phyloP scores from a whole-genome alignment of 1,140 invertebrate genomes.

The Calliphora vicina region DNA sequence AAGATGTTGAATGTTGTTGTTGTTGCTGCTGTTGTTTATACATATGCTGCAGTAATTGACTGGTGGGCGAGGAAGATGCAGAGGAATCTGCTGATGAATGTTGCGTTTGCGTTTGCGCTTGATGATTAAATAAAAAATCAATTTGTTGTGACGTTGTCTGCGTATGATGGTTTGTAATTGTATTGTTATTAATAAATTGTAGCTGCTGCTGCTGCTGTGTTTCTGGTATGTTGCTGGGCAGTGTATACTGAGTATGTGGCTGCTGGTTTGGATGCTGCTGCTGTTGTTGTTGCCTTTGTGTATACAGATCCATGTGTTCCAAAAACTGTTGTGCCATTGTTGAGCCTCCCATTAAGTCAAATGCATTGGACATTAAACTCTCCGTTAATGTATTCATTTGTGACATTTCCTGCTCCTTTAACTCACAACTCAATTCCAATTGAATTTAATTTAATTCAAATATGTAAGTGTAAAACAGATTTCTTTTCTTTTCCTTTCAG shows the following conservation, averaged over 20 bases:
- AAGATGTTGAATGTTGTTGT: slow-evolving; percentile 39
- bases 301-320: slow-evolving; percentile 48
- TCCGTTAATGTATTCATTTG: slow-evolving; percentile 40
- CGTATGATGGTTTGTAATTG: neutral
- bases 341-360: slow-evolving; percentile 44
- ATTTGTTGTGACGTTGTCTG: slow-evolving; percentile 41
- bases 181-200: slow-evolving; percentile 21
- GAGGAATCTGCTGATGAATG: slow-evolving; percentile 1
- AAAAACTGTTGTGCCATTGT: slow-evolving; percentile 50
- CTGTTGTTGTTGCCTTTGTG: slow-evolving; percentile 39
- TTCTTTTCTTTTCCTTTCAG: neutral
- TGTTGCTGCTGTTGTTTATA: slow-evolving; percentile 41
- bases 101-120: slow-evolving; percentile 18
- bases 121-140: slow-evolving; percentile 28
- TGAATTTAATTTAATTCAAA: neutral
- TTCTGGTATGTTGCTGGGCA: slow-evolving; percentile 42
- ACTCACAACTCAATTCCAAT: neutral
- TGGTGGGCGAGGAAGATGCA: slow-evolving; percentile 14
- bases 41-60: slow-evolving; percentile 14
- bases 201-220: slow-evolving; percentile 39
- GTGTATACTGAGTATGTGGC: neutral
- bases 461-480: neutral
- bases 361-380: slow-evolving; percentile 49
- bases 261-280: slow-evolving; percentile 39
- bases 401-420: slow-evolving; percentile 26